These are phyloP conservation scores for Cinara cedri DNA, from an alignment of 2,888 invertebrate genomes.

Conservation along the genomic window DNA sequence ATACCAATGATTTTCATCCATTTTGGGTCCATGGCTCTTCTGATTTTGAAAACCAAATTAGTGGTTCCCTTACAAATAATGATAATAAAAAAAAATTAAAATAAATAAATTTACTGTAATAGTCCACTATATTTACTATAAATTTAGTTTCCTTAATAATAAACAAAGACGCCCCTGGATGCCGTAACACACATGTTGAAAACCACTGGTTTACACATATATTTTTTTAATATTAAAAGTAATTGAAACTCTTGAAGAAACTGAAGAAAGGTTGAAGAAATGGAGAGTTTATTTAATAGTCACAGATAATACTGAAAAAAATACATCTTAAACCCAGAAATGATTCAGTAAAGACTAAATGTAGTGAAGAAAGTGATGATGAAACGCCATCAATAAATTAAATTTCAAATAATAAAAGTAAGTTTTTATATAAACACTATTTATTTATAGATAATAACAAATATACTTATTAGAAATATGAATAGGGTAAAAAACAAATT, in stretches of 20 bases:
- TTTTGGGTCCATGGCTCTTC: too few relatives aligned
- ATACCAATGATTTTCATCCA: too few relatives aligned
- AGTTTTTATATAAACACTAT: conserved; percentile 16
- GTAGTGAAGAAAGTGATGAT: conserved; percentile 52
- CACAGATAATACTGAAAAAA: conserved; percentile 38
- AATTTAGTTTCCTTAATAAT: too few relatives aligned
- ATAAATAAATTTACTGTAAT: too few relatives aligned
- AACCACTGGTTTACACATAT: too few relatives aligned
- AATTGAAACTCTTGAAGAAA: conserved; percentile 88
- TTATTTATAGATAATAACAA: conserved; percentile 25
- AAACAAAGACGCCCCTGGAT: too few relatives aligned
- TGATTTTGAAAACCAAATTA: too few relatives aligned
- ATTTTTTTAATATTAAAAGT: conserved; percentile 67
- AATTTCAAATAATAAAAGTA: conserved; percentile 28
- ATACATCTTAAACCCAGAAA: conserved; percentile 34
- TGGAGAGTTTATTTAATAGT: conserved; percentile 80
- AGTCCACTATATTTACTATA: too few relatives aligned
- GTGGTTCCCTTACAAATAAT: too few relatives aligned
- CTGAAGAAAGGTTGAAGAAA: conserved; percentile 77
- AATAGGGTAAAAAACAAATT: conserved; percentile 6
- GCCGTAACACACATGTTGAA: too few relatives aligned
- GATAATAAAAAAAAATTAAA: too few relatives aligned
- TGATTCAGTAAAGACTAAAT: conserved; percentile 51
- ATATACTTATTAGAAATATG: conserved; percentile 5
- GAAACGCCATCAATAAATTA: conserved; percentile 38